Evolutionary conservation across 2,113 vertebrate species (phyloP).

Genomic region (Anser brachyrhynchus): DNA sequence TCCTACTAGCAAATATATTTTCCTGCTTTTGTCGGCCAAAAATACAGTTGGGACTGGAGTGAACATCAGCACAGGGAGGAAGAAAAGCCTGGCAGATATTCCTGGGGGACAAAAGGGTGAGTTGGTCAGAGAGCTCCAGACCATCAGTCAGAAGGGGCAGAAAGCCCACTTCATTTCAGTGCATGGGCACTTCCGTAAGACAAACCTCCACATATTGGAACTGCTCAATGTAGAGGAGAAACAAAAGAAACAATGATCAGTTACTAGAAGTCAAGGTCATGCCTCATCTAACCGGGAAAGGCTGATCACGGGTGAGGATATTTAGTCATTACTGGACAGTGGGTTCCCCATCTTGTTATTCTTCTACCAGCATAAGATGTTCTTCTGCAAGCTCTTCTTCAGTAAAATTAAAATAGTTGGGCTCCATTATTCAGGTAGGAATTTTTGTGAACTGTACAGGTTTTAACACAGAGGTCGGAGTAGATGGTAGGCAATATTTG

Average conservation of each 20-base stretch:
- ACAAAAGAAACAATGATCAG: background rate
- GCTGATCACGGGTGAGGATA: background rate
- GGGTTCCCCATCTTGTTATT: background rate
- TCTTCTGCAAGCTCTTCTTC: background rate
- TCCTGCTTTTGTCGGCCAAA: background rate
- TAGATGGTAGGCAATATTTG: background rate
- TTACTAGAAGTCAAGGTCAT: background rate
- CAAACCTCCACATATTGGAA: background rate
- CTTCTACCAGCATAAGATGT: background rate
- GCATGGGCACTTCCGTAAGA: background rate
- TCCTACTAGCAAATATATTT: background rate
- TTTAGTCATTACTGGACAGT: fast-evolving
- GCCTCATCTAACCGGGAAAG: background rate
- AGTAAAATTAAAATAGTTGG: background rate
- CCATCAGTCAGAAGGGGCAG: background rate
- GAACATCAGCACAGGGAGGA: background rate
- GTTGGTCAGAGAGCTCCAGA: background rate
- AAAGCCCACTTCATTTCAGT: background rate
- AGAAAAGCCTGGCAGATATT: background rate
- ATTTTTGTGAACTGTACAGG: background rate
- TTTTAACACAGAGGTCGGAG: background rate
- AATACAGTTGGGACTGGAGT: background rate
- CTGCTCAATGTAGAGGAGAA: background rate
- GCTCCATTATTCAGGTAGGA: background rate
- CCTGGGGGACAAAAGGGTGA: background rate